Evolutionary conservation across 2,888 invertebrate genomes (phyloP), one percentile per base, ranked within the genome.

Genomic region (Apodemia duryi): DNA sequence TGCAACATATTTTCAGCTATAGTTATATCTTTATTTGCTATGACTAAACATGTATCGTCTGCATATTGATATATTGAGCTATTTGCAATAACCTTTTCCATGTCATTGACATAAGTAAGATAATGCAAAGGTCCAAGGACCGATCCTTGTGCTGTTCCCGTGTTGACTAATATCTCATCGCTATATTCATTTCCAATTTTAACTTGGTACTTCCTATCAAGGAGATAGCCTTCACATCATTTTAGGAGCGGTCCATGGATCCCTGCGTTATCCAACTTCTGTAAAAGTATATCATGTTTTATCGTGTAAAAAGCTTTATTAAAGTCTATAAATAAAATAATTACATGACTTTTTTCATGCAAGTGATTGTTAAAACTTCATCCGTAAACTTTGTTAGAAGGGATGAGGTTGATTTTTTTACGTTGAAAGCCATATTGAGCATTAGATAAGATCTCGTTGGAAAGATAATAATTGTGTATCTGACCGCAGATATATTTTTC

Each of bases 91-190:
- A 29, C 38, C 46, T 70, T 70, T 3, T 35, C 32, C 4, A 64
- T 21, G n/a, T 64, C 64, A 43, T 71, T 70, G 1, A 69, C 71
- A 41, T 71, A 71, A 1, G 69, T 63, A 2, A 70, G 46, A 54
- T 69, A 72, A 57, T 72, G 70, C 29, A 71, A 29, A 1, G 71
- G 71, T 10, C 71, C 71, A 6, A 71, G 13, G 0, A 73, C 69
- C 13, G 71, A 72, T 0, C 71, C 73, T 60, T 73, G 72, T 1
- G 73, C 71, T 35, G 71, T 73, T n/a, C 71, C 72, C 9, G 69
- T 62, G 4, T 66, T 62, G 0, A 67, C 68, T 1, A 2, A n/a
- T 10, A 68, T 29, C 3, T 46, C 11, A 0, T 66, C 28, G 64
- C 71, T 73, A 21, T 38, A 2, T 0, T 43, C 65, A n/a, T 67